Evolutionary conservation across 2,113 vertebrate species (phyloP), one percentile per base, ranked within the genome.

Genomic region (Eolophus roseicapilla): DNA sequence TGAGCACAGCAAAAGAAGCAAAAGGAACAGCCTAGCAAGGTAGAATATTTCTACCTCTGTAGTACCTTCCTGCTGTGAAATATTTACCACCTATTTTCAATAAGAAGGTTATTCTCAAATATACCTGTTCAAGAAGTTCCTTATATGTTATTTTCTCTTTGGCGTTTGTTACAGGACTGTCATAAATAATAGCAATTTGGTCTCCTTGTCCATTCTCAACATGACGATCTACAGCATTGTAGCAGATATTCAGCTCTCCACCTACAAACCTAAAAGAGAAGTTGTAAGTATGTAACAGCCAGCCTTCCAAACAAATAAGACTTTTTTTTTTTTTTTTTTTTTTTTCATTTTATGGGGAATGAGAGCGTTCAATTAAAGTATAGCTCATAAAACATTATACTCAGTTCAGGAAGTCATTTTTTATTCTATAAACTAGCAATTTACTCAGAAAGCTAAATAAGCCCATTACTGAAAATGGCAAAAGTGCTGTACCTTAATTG

Each of bases 201-300:
- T 99, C 98, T 76, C 98, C 99, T 86, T 96, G 97, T 53, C 99
- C 99, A 35, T 96, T 98, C 95, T 99, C 98, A 79, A 99, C 98
- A 27, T 99, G 99, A 27, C 98, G 98, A 87, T 99, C 99, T 64
- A 99, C 95, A 64, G 99, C 98, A 28, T 99, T 99, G 92, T 99
- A 99, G 95, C 99, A 99, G 90, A 99, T 98, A 95, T 99, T 99
- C 83, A 99, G 94, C 96, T 99, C 98, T 84, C 99, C 99, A 53
- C 98, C 99, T 27, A 99, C 98, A 97, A 99, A 99, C 99, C 99
- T 99, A 75, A 78, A 96, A 78, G 33, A 93, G 8, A 97, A 92
- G 53, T 57, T 64, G 43, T 47, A 74, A 95, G 28, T 35, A 90
- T 4, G 3, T 92, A n/a, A 94, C 9, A 88, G 60, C 17, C 25